Base-by-base conservation (phyloP, 1,140 invertebrate species). In the Orussus abietinus region DNA sequence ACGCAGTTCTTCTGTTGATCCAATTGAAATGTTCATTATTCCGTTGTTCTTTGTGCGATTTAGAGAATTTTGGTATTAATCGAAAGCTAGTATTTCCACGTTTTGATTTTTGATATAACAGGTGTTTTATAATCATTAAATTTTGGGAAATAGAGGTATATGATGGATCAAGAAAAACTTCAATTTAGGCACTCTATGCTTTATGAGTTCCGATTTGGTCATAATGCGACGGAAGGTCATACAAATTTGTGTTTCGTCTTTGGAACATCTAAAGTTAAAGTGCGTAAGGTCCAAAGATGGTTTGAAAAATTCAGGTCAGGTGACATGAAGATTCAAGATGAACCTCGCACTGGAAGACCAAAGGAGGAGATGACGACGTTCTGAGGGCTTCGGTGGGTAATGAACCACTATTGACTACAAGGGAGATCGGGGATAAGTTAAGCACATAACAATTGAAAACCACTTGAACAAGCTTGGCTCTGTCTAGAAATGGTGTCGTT, bases 381-480 rank as follows among this genome's bases (percentile, higher is more conserved):
- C n/a, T n/a, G n/a, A n/a, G n/a, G n/a, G n/a, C n/a, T n/a, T n/a
- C n/a, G n/a, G n/a, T n/a, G n/a, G n/a, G n/a, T n/a, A n/a, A n/a
- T n/a, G 32, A 40, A 40, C 21, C 13, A 32, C 39, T 30, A 42
- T 32, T 26, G 34, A 41, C 32, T 41, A 20, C 15, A 10, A 25
- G 30, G 34, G 26, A 41, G 22, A 15, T 25, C 34, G 20, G 29
- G 34, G 18, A 15, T 22, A n/a, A 15, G 25, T 31, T 11, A 31
- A 1, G 10, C 6, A 26, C 12, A 5, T 17, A 31, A 34, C 33
- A 42, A 35, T 42, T 2, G 9, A 30, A 25, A 37, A 22, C 14
- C 30, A 7, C 38, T 30, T 10, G 19, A 44, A 37, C 21, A 42
- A 42, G 30, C 20, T 15, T 20, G 39, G 18, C 36, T n/a, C n/a